Percentiles rank a stretch among this genome's conserved stretches.
Evolutionary conservation across 2,888 invertebrate species (phyloP).

Genomic region (Bedellia somnulentella): DNA sequence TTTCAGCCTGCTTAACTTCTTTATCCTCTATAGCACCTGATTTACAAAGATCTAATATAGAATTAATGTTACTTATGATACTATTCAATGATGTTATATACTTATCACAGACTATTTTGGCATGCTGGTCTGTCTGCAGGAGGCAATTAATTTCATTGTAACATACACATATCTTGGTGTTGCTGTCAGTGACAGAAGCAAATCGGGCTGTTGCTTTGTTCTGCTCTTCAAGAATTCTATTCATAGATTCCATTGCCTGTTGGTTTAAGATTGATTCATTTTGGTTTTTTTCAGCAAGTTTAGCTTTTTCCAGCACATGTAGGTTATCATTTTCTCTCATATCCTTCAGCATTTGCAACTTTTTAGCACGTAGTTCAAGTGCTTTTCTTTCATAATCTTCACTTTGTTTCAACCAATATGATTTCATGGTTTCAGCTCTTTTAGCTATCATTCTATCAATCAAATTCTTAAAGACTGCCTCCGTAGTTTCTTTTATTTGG

Average conservation of each 20-base stretch:
- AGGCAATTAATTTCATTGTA: constrained; percentile 57
- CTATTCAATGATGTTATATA: constrained; percentile 34
- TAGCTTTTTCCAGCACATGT: constrained; percentile 33
- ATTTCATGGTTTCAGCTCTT: constrained; percentile 26
- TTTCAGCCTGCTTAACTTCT: constrained; percentile 59
- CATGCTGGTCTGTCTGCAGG: constrained; percentile 38
- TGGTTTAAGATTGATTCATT: constrained; percentile 36
- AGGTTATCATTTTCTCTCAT: constrained; percentile 56
- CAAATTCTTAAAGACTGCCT: constrained; percentile 27
- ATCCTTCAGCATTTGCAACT: constrained; percentile 38
- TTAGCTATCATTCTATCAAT: constrained; percentile 35
- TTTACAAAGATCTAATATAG: constrained; percentile 44
- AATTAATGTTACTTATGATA: constrained; percentile 38
- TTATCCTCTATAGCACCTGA: constrained; percentile 38
- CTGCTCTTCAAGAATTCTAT: constrained; percentile 51
- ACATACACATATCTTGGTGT: constrained; percentile 54
- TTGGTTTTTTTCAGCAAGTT: constrained; percentile 51
- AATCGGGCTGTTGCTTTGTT: constrained; percentile 42
- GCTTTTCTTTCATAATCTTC: constrained; percentile 34
- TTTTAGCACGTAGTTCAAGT: constrained; percentile 37
- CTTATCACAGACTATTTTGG: constrained; percentile 39
- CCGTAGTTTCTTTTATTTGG: constrained; percentile 25
- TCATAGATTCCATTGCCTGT: constrained; percentile 46
- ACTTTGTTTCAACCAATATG: constrained; percentile 29
- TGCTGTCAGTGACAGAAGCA: constrained; percentile 59